Conservation (phyloP, 2,113 vertebrate species). For the Tylochromis polylepis region DNA sequence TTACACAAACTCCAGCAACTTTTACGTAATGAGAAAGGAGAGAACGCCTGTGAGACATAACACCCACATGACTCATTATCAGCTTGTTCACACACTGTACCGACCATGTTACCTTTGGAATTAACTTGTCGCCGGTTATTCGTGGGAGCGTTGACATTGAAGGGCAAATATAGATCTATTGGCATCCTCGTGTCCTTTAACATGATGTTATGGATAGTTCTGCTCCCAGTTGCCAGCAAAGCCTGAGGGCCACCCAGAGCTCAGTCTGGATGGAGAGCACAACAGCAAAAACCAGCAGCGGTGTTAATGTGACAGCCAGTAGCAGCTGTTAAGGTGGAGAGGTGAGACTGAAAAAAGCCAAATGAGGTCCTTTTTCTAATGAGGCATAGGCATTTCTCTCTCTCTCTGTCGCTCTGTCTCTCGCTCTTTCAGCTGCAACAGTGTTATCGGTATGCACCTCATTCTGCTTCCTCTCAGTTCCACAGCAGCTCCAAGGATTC, state of each 20-base stretch:
- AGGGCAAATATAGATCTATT: neutral
- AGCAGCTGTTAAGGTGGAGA: conserved; percentile 63
- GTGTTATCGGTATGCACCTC: conserved; percentile 60
- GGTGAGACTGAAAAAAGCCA: conserved; percentile 51
- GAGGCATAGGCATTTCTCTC: conserved; percentile 8
- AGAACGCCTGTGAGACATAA: neutral
- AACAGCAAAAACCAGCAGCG: neutral
- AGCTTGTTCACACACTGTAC: neutral
- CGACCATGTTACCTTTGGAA: neutral
- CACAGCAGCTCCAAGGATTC: conserved; percentile 48
- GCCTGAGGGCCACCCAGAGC: conserved; percentile 6
- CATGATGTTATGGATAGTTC: neutral
- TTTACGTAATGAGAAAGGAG: neutral
- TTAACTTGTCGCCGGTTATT: neutral
- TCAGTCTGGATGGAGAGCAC: neutral
- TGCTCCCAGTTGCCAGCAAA: neutral
- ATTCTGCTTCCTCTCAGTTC: conserved; percentile 50
- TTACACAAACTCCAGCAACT: neutral
- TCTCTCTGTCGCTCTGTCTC: neutral
- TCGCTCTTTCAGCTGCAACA: conserved; percentile 45
- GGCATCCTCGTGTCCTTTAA: neutral
- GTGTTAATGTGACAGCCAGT: conserved; percentile 18
- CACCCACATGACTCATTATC: neutral
- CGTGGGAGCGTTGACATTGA: neutral
- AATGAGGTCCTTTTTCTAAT: conserved; percentile 64